Evolutionary conservation across 2,888 invertebrate genomes (phyloP).

Genomic region (Coelopa pilipes): DNA sequence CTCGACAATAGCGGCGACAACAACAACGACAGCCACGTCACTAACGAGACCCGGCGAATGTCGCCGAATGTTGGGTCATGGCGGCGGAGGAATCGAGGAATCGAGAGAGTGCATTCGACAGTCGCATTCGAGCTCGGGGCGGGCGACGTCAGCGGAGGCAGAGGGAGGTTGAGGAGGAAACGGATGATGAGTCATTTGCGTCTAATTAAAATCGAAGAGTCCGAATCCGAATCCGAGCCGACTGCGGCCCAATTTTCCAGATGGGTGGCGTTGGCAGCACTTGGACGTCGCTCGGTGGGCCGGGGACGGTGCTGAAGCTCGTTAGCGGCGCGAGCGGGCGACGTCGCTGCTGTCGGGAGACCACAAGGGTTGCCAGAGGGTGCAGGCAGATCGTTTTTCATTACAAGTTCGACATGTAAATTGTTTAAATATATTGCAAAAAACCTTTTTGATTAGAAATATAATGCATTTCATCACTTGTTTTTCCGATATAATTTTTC

Average conservation of each 20-base stretch:
- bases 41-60: neutral
- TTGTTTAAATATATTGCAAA: too few species aligned
- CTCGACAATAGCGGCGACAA: slow-evolving; percentile 22
- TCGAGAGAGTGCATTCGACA: slow-evolving; percentile 12
- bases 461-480: too few species aligned
- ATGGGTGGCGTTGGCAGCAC: slow-evolving; percentile 23
- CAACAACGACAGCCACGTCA: slow-evolving; percentile 16
- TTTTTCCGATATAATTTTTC: too few species aligned
- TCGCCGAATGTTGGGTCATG: neutral
- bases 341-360: neutral
- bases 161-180: neutral
- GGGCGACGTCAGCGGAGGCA: slow-evolving; percentile 10
- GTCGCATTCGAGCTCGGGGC: neutral
- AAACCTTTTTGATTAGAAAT: too few species aligned
- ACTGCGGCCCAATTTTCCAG: slow-evolving; percentile 26
- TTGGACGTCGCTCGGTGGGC: neutral
- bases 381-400: neutral
- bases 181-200: slow-evolving; percentile 37
- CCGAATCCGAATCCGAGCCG: neutral
- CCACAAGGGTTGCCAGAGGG: too few species aligned
- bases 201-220: slow-evolving; percentile 34
- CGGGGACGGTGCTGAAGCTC: neutral
- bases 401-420: too few species aligned
- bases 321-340: neutral
- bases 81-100: neutral